Conservation (phyloP, 2,888 invertebrate genomes). For the Cephalotes varians region DNA sequence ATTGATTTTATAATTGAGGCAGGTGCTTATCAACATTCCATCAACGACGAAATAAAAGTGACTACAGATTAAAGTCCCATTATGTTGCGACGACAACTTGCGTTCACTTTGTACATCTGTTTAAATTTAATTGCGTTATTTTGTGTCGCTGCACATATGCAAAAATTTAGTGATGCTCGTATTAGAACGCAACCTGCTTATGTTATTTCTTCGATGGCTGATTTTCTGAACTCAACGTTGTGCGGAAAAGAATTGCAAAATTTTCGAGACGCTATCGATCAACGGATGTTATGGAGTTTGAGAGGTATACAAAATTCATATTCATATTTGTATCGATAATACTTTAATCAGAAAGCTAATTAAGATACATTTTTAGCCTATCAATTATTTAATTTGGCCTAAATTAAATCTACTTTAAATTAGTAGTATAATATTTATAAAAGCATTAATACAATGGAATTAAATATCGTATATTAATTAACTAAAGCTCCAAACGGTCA, state of each 20-base stretch:
- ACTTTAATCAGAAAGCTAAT: background rate
- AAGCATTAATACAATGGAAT: no score
- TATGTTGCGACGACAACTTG: slow-evolving; percentile 6
- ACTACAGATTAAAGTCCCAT: background rate
- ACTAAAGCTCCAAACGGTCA: no score
- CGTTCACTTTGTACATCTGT: background rate
- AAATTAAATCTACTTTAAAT: no score
- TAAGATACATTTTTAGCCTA: no score
- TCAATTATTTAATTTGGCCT: no score
- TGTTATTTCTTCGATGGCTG: slow-evolving; percentile 72
- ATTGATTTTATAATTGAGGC: background rate
- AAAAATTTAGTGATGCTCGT: background rate
- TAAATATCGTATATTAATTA: no score
- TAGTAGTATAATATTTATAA: no score
- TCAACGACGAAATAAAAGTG: slow-evolving; percentile 46
- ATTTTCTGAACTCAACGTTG: slow-evolving; percentile 65
- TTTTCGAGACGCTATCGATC: slow-evolving; percentile 85
- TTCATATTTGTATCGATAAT: no score
- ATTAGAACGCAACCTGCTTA: slow-evolving; percentile 80
- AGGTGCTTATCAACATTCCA: background rate
- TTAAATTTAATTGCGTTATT: background rate
- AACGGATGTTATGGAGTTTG: slow-evolving; percentile 86
- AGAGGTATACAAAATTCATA: slow-evolving; percentile 87
- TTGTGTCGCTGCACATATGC: background rate
- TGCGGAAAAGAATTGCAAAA: slow-evolving; percentile 85